phyloP scores from a whole-genome alignment of 2,797 vertebrate species.

The Typhlichthys subterraneus region DNA sequence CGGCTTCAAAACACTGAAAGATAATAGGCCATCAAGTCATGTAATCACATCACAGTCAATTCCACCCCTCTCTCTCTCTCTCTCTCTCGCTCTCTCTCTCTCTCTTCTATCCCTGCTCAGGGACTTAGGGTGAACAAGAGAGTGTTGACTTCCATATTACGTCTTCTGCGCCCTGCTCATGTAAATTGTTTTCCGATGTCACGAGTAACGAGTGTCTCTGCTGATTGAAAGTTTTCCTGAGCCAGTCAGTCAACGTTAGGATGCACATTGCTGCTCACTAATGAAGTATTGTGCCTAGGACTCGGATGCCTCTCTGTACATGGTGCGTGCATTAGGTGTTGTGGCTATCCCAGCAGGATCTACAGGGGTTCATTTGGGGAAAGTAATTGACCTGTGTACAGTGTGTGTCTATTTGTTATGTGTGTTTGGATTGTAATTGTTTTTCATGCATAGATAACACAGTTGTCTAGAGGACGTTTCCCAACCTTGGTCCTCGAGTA shows the following conservation, averaged over 20 bases:
- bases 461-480: constrained; percentile 22
- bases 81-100: constrained; percentile 13
- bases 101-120: constrained; percentile 24
- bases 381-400: constrained; percentile 17
- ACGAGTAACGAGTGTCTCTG: constrained; percentile 60
- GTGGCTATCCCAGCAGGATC: too few species aligned
- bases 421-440: too few species aligned
- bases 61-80: constrained; percentile 10
- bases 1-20: constrained; percentile 12
- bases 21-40: constrained; percentile 29
- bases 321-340: too few species aligned
- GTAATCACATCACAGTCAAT: constrained; percentile 37
- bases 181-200: constrained; percentile 76
- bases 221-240: constrained; percentile 11
- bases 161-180: constrained; percentile 22
- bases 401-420: too few species aligned
- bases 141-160: constrained; percentile 1
- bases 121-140: constrained; percentile 40
- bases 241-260: too few species aligned
- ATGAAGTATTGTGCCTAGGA: too few species aligned
- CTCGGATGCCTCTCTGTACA: too few species aligned
- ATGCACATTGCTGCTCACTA: too few species aligned
- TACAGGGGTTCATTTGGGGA: too few species aligned
- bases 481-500: constrained; percentile 1
- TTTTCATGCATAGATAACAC: constrained; percentile 58